Percentiles rank a stretch among this genome's conserved stretches.
These are phyloP conservation scores for Octodonta nipae DNA, from an alignment of 2,888 invertebrate genomes.

Conservation along the genomic window DNA sequence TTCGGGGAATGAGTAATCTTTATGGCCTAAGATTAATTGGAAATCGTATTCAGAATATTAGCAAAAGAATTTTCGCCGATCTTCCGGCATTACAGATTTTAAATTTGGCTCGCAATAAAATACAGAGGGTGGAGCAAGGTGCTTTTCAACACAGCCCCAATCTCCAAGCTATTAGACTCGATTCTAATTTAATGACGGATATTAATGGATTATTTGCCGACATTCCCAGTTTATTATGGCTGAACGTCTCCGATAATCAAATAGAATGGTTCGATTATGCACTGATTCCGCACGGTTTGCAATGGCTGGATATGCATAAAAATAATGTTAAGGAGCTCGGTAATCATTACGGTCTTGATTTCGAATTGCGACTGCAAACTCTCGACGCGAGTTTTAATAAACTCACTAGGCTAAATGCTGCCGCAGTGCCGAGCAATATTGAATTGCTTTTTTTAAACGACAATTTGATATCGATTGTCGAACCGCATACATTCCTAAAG, in stretches of 20 bases:
- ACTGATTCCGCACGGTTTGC: conserved; percentile 65
- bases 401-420: conserved; percentile 60
- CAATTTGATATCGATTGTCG: conserved; percentile 72
- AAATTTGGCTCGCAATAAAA: conserved; percentile 76
- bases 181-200: conserved; percentile 70
- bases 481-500: conserved; percentile 78
- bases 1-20: conserved; percentile 71
- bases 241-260: conserved; percentile 84
- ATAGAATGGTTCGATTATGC: conserved; percentile 81
- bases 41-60: conserved; percentile 72
- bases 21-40: conserved; percentile 80
- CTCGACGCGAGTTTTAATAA: conserved; percentile 85
- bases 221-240: conserved; percentile 70
- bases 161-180: conserved; percentile 74
- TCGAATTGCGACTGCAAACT: conserved; percentile 63
- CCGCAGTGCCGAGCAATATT: conserved; percentile 69
- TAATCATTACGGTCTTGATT: conserved; percentile 56
- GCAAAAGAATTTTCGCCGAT: conserved; percentile 64
- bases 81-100: conserved; percentile 71
- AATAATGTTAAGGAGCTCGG: conserved; percentile 70
- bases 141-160: conserved; percentile 67
- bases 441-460: conserved; percentile 79
- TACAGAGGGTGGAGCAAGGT: conserved; percentile 63
- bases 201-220: conserved; percentile 73
- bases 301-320: conserved; percentile 82